Conservation (phyloP, 2,888 invertebrate species). For the Geophilus truncorum region DNA sequence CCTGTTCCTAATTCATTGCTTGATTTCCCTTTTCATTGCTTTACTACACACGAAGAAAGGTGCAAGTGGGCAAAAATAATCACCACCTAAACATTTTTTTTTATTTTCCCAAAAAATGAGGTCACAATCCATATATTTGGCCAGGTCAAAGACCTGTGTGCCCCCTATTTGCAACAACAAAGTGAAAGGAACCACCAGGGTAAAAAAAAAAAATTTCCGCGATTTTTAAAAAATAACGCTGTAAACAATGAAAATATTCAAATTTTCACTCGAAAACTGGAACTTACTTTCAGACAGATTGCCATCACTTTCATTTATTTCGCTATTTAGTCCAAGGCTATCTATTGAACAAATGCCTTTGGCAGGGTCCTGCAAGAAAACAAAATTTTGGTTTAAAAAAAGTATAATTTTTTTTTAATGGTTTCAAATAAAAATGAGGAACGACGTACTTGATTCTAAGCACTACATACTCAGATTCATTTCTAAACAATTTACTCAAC, state of each 20-base stretch:
- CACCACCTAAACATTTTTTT: neutral
- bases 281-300: constrained; percentile 33
- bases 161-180: neutral
- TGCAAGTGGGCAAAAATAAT: constrained; percentile 27
- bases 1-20: constrained; percentile 10
- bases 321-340: constrained; percentile 25
- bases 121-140: constrained; percentile 13
- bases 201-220: neutral
- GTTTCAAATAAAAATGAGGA: neutral
- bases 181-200: constrained; percentile 22
- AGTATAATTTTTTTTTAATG: neutral
- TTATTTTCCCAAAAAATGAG: neutral
- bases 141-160: constrained; percentile 10
- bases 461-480: neutral
- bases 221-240: neutral
- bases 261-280: neutral
- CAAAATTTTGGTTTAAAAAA: neutral
- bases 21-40: neutral
- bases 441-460: neutral
- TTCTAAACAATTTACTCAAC: constrained; percentile 15
- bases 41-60: constrained; percentile 23
- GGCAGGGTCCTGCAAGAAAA: constrained; percentile 33
- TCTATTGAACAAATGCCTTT: constrained; percentile 32
- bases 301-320: constrained; percentile 32
- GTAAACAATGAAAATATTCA: neutral